Percentiles rank a stretch among this genome's conserved stretches.
Conservation (phyloP, 2,888 invertebrate genomes). For the Ectobius pallidus region DNA sequence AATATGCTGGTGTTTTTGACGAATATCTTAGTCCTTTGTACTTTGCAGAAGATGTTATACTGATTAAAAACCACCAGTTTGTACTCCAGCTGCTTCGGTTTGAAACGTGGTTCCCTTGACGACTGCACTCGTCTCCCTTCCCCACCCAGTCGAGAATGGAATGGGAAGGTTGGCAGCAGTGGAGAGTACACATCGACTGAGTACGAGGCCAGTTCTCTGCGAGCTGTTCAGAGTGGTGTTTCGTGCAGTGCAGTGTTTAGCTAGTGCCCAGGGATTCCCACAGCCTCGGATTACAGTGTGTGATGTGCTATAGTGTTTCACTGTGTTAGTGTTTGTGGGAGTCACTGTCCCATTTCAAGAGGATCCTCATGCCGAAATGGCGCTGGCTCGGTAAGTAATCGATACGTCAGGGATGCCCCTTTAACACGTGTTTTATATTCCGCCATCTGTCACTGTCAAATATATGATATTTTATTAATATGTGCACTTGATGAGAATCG, state of each 20-base stretch:
- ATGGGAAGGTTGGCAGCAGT: not conserved
- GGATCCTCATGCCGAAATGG: constrained; percentile 70
- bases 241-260: not conserved
- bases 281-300: constrained; percentile 17
- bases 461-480: too few relatives aligned
- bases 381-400: constrained; percentile 66
- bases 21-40: too few relatives aligned
- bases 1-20: too few relatives aligned
- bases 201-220: not conserved
- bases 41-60: too few relatives aligned
- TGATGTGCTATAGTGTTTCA: not conserved
- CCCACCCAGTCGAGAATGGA: too few relatives aligned
- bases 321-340: constrained; percentile 22
- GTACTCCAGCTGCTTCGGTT: too few relatives aligned
- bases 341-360: not conserved
- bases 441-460: too few relatives aligned
- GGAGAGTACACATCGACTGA: not conserved
- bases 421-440: too few relatives aligned
- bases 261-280: not conserved
- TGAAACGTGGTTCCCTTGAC: too few relatives aligned
- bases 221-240: not conserved
- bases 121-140: too few relatives aligned
- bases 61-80: too few relatives aligned
- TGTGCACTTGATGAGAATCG: too few relatives aligned
- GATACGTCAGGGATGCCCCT: not conserved